phyloP scores from a whole-genome alignment of 2,888 invertebrate species.

The Sphinx pinastri region DNA sequence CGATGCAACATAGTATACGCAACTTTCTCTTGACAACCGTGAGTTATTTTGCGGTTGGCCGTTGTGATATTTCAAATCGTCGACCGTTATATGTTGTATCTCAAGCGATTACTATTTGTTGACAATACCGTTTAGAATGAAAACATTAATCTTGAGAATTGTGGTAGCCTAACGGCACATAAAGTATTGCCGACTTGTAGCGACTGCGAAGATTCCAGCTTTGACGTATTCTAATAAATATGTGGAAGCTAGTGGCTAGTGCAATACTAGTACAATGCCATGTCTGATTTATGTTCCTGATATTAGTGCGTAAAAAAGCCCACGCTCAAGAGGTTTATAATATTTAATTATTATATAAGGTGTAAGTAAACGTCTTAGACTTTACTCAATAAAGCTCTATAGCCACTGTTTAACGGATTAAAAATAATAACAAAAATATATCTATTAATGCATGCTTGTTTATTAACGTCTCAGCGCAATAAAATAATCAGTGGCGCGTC shows the following conservation, averaged over 20 bases:
- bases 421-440: constrained; percentile 3
- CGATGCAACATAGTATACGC: constrained; percentile 39
- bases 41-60: constrained; percentile 8
- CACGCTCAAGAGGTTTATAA: not conserved
- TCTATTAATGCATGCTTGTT: constrained; percentile 36
- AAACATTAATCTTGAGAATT: constrained; percentile 53
- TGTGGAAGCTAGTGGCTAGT: constrained; percentile 6
- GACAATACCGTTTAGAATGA: constrained; percentile 57
- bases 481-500: constrained; percentile 71
- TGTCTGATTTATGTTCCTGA: not conserved
- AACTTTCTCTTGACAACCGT: constrained; percentile 30
- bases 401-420: constrained; percentile 18
- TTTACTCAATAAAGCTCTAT: too few species aligned
- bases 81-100: constrained; percentile 42
- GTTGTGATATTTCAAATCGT: constrained; percentile 4
- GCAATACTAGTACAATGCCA: constrained; percentile 6
- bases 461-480: constrained; percentile 75
- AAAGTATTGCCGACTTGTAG: constrained; percentile 14
- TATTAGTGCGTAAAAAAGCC: not conserved
- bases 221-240: constrained; percentile 13
- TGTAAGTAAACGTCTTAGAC: too few species aligned
- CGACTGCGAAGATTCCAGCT: not conserved
- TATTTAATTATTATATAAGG: not conserved
- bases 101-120: constrained; percentile 43
- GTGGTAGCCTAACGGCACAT: constrained; percentile 40